Conservation (phyloP, 2,888 invertebrate genomes). For the Sarcophaga variegata region DNA sequence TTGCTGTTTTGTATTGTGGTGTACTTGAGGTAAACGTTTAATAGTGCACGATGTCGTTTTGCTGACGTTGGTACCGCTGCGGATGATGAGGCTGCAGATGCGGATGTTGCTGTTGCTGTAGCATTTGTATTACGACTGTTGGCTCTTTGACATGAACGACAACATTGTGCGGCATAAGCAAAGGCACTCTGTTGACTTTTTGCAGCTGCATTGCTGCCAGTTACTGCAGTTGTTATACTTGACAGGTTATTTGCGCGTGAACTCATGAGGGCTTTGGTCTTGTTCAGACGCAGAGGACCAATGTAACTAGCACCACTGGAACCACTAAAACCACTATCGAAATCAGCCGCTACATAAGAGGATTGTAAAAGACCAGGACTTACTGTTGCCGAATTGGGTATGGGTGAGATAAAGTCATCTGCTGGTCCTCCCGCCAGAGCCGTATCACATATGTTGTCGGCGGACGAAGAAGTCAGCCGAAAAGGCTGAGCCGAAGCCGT, state of each 20-base stretch:
- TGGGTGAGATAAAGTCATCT: constrained; percentile 84
- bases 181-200: constrained; percentile 71
- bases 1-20: constrained; percentile 69
- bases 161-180: constrained; percentile 77
- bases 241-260: constrained; percentile 75
- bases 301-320: too few species aligned
- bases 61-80: background rate
- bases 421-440: constrained; percentile 81
- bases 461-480: constrained; percentile 75
- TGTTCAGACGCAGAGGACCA: too few species aligned
- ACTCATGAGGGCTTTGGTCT: constrained; percentile 50
- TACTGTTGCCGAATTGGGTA: constrained; percentile 27
- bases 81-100: too few species aligned
- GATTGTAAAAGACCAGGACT: too few species aligned
- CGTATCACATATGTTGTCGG: constrained; percentile 86
- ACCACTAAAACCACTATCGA: too few species aligned
- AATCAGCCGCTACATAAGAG: too few species aligned
- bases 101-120: background rate
- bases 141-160: constrained; percentile 79
- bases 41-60: constrained; percentile 50
- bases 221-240: constrained; percentile 25
- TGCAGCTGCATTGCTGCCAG: constrained; percentile 44
- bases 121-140: constrained; percentile 34
- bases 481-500: constrained; percentile 76
- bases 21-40: constrained; percentile 66